These are phyloP conservation scores for Muraenolepis orangiensis DNA, from an alignment of 2,797 vertebrate genomes.

Conservation along the genomic window DNA sequence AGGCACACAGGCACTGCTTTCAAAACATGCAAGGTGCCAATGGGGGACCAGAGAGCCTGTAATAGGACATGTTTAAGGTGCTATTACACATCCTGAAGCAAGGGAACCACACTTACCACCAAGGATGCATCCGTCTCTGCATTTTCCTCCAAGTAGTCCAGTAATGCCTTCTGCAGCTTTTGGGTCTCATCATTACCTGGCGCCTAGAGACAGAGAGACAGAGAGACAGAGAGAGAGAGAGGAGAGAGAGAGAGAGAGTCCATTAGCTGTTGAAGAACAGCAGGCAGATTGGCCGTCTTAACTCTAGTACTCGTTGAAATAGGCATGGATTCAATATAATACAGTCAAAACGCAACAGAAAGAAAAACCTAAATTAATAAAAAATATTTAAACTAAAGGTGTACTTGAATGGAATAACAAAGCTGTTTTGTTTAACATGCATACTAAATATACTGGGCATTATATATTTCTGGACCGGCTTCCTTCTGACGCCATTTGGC, in stretches of 20 bases:
- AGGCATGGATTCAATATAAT: neutral
- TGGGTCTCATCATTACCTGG: conserved; percentile 90
- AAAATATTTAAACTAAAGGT: too few species aligned
- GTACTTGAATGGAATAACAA: neutral
- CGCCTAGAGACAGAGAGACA: conserved; percentile 49
- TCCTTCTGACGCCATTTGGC: too few species aligned
- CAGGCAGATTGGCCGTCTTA: neutral
- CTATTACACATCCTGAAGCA: neutral
- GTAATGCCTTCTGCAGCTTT: conserved; percentile 91
- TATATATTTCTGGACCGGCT: too few species aligned
- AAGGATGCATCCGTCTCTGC: conserved; percentile 91
- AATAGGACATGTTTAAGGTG: neutral
- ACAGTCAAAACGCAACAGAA: neutral
- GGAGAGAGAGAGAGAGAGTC: neutral
- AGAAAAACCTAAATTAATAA: too few species aligned
- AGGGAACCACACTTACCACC: conserved; percentile 74
- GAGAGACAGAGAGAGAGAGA: neutral
- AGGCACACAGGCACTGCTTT: neutral
- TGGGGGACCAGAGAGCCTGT: neutral
- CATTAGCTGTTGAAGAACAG: neutral
- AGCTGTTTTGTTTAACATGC: neutral
- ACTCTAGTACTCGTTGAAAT: neutral
- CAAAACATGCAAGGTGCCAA: neutral
- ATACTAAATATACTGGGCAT: neutral
- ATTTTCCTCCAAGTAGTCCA: conserved; percentile 93